phyloP scores from a whole-genome alignment of 2,888 invertebrate species.

The Cinara cedri region DNA sequence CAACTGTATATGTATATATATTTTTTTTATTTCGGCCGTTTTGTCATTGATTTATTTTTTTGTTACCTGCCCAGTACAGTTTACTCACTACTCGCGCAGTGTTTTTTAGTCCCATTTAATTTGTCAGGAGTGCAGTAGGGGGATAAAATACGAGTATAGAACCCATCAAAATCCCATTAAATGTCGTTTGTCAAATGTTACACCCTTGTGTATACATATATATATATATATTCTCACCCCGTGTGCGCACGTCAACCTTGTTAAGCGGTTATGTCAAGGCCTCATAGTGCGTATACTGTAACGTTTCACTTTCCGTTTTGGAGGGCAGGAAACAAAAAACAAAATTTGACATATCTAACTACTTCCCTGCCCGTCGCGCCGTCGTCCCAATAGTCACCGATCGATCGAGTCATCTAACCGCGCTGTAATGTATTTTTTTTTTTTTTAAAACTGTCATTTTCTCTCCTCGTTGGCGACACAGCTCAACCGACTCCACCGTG shows the following conservation, averaged over 20 bases:
- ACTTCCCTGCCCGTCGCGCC: neutral
- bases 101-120: constrained; percentile 17
- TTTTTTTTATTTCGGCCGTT: too few species aligned
- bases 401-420: neutral
- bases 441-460: neutral
- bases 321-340: neutral
- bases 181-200: constrained; percentile 26
- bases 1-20: too few species aligned
- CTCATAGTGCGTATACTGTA: neutral
- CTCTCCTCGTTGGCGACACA: neutral
- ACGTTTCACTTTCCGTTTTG: constrained; percentile 28
- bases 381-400: neutral
- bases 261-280: constrained; percentile 24
- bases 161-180: constrained; percentile 40
- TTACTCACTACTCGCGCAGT: too few species aligned
- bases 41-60: too few species aligned
- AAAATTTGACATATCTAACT: neutral
- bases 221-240: too few species aligned
- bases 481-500: neutral
- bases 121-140: constrained; percentile 10
- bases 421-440: neutral
- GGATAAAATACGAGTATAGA: neutral
- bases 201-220: too few species aligned
- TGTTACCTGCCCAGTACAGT: too few species aligned
- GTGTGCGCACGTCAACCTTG: neutral